Evolutionary conservation across 2,113 vertebrate species (phyloP).

Genomic region (Rousettus leschenaultii): DNA sequence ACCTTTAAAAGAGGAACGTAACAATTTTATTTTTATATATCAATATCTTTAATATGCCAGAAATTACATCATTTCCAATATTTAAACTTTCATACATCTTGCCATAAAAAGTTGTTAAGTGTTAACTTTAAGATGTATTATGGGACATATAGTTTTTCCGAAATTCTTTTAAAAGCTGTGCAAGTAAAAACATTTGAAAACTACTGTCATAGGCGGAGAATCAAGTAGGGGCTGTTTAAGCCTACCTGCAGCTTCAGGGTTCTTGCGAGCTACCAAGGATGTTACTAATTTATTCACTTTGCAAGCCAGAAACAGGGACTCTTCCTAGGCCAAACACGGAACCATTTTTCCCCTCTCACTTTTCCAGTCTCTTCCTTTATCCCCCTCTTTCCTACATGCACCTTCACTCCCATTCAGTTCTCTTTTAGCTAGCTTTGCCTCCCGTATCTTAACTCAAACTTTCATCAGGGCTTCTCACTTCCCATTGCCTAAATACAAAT

Average conservation of each 20-base stretch:
- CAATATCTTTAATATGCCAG: background rate
- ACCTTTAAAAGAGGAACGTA: background rate
- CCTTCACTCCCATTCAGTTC: background rate
- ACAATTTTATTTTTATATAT: background rate
- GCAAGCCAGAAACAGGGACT: background rate
- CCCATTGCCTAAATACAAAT: background rate
- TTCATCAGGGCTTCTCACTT: background rate
- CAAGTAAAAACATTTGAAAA: background rate
- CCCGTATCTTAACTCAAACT: background rate
- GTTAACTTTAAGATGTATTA: background rate
- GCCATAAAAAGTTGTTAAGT: slow-evolving; percentile 5
- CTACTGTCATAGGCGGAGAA: background rate
- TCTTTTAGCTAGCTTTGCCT: background rate
- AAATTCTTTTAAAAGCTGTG: background rate
- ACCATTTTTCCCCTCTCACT: background rate
- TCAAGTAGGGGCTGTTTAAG: background rate
- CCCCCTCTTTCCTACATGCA: too few relatives aligned
- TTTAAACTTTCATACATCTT: slow-evolving; percentile 7
- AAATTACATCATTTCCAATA: background rate
- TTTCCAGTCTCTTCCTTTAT: background rate
- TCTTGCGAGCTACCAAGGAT: background rate
- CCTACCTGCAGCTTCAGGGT: background rate
- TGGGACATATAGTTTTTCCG: background rate
- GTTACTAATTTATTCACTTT: background rate
- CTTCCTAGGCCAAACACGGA: background rate